Percentiles rank a stretch among this genome's conserved stretches.
These are phyloP conservation scores for Falco rusticolus DNA, from an alignment of 2,797 vertebrate species.

Conservation along the genomic window DNA sequence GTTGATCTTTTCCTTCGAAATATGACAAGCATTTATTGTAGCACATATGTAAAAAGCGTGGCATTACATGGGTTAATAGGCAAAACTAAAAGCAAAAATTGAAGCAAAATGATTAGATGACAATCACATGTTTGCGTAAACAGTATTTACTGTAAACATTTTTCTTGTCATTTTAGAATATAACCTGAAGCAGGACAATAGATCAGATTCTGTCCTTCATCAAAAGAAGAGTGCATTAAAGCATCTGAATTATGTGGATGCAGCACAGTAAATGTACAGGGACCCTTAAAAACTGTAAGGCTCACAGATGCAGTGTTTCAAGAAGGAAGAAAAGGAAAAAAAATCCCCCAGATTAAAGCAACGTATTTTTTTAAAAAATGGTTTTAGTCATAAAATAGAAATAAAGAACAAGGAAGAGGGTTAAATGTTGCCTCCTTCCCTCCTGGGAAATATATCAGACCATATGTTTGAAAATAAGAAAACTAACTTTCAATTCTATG, in stretches of 20 bases:
- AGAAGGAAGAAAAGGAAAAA: not conserved
- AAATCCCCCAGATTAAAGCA: not conserved
- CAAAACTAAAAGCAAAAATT: not conserved
- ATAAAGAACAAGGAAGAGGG: not conserved
- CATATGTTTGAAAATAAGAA: slow-evolving; percentile 48
- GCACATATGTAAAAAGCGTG: not conserved
- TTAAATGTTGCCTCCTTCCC: slow-evolving; percentile 31
- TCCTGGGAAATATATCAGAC: slow-evolving; percentile 38
- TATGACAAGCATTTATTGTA: not conserved
- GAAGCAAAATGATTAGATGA: not conserved
- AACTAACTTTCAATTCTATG: not conserved
- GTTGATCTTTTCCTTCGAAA: not conserved
- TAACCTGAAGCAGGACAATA: not conserved
- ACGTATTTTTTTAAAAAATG: not conserved
- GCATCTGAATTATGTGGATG: not conserved
- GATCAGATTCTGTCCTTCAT: not conserved
- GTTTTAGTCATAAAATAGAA: not conserved
- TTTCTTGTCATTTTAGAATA: not conserved
- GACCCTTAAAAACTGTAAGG: not conserved
- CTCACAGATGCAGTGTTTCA: not conserved
- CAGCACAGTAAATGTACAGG: not conserved
- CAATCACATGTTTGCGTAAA: not conserved
- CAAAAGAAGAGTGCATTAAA: not conserved
- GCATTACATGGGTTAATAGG: not conserved
- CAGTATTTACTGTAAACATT: not conserved